A percentile compares a stretch with the other conserved stretches of the same genome.
Conservation (phyloP, 2,888 invertebrate genomes). For the Caenorhabditis imperialis region DNA sequence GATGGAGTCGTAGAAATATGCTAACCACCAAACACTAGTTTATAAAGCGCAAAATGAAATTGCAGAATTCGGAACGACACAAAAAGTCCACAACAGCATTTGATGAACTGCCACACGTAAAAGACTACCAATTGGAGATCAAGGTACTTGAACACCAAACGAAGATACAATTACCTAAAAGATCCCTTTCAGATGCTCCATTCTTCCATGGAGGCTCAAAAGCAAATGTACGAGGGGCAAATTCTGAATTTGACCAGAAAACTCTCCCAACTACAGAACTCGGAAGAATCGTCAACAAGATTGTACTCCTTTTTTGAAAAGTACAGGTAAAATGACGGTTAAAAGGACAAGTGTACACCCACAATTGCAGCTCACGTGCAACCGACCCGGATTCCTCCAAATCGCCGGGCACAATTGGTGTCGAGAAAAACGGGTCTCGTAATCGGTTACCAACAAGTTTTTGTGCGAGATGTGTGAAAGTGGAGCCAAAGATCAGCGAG, state of each 20-base stretch:
- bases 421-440: conserved; percentile 49
- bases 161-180: neutral
- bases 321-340: conserved; percentile 49
- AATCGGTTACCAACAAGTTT: conserved; percentile 18
- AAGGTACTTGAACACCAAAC: conserved; percentile 34
- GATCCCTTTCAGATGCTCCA: conserved; percentile 54
- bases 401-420: conserved; percentile 26
- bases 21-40: neutral
- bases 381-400: conserved; percentile 26
- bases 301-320: conserved; percentile 58
- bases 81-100: conserved; percentile 48
- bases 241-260: conserved; percentile 44
- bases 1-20: neutral
- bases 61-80: conserved; percentile 40
- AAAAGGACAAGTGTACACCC: neutral
- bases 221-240: conserved; percentile 65
- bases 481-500: conserved; percentile 48
- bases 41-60: neutral
- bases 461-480: conserved; percentile 28
- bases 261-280: conserved; percentile 30
- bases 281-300: conserved; percentile 35
- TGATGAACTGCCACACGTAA: conserved; percentile 44
- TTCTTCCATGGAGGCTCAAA: conserved; percentile 60
- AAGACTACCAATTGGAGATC: conserved; percentile 59
- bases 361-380: conserved; percentile 13